A percentile compares a stretch with the other conserved stretches of the same genome.
phyloP scores from a whole-genome alignment of 2,113 vertebrate species.

The Saguinus imperator region DNA sequence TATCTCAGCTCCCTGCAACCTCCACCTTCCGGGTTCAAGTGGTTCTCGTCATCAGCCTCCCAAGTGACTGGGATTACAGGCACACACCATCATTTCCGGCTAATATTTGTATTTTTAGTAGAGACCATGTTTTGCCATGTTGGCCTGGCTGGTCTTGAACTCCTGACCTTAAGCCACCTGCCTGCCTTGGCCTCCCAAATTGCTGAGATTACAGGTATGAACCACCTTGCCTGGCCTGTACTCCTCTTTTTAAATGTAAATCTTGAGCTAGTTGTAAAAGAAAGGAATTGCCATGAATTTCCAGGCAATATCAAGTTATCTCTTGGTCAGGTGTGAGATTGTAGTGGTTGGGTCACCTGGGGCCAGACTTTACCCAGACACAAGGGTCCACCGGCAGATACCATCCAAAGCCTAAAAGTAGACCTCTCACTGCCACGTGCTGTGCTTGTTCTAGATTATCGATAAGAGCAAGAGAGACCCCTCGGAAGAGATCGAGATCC shows the following conservation, averaged over 20 bases:
- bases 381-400: too few species aligned
- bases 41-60: too few species aligned
- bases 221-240: neutral
- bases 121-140: neutral
- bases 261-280: fast-evolving
- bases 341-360: too few species aligned
- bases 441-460: slow-evolving; percentile 88
- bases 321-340: neutral
- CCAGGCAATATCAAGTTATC: fast-evolving
- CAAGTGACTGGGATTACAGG: too few species aligned
- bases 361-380: neutral
- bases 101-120: neutral
- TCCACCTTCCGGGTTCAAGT: too few species aligned
- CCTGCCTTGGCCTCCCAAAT: neutral
- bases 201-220: neutral
- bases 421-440: neutral
- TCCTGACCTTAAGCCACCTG: neutral
- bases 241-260: neutral
- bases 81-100: too few species aligned
- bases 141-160: neutral
- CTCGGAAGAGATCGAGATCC: slow-evolving; percentile 96
- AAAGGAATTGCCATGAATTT: fast-evolving
- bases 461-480: slow-evolving; percentile 93
- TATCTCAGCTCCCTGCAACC: too few species aligned
- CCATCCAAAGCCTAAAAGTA: neutral